Percentiles rank a stretch among this genome's conserved stretches.
These are phyloP conservation scores for Zaprionus capensis DNA, from an alignment of 1,140 invertebrate genomes.

Conservation along the genomic window DNA sequence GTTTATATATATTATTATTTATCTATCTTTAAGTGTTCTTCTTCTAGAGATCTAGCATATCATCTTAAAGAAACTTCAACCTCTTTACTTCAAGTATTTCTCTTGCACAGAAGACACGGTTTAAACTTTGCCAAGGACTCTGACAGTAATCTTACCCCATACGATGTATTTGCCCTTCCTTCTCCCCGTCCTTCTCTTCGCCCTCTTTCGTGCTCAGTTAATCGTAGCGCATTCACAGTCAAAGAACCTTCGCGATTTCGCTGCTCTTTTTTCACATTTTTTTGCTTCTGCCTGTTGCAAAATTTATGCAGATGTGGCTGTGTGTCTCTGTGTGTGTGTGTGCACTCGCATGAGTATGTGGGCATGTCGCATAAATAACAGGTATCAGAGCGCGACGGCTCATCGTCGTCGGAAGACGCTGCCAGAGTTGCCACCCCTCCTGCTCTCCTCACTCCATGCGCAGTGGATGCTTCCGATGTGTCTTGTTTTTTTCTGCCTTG, in stretches of 20 bases:
- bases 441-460: background rate
- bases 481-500: constrained; percentile 22
- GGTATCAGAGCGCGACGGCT: constrained; percentile 27
- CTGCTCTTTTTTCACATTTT: constrained; percentile 21
- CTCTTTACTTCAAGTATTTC: background rate
- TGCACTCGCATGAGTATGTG: constrained; percentile 30
- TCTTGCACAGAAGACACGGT: background rate
- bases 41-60: background rate
- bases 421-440: constrained; percentile 12
- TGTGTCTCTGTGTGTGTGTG: constrained; percentile 1
- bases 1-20: no score
- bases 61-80: background rate
- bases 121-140: background rate
- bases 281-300: constrained; percentile 55
- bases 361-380: constrained; percentile 59
- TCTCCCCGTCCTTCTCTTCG: background rate
- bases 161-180: background rate
- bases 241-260: constrained; percentile 32
- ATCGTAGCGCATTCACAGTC: constrained; percentile 10
- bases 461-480: constrained; percentile 36
- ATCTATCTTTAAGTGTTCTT: no score
- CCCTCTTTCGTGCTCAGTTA: background rate
- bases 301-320: constrained; percentile 52
- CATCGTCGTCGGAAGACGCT: constrained; percentile 47
- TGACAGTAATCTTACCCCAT: constrained; percentile 1